Conservation (phyloP, 2,797 vertebrate species). For the Urosaurus nigricauda region DNA sequence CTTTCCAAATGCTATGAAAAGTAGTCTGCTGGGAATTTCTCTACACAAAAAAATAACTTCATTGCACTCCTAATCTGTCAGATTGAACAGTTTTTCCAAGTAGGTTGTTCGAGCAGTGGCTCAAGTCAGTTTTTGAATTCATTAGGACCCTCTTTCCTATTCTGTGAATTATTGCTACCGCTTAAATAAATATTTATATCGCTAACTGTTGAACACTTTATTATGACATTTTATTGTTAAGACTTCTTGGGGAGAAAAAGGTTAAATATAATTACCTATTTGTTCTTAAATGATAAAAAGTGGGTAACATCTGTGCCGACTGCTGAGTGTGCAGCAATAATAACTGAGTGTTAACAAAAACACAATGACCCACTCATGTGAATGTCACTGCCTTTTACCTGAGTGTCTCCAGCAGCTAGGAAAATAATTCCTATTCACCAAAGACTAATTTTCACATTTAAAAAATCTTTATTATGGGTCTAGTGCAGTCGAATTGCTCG, state of each 20-base stretch:
- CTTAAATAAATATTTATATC: slow-evolving; percentile 66
- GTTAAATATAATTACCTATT: slow-evolving; percentile 62
- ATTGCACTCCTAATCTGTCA: background rate
- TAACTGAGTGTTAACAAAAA: slow-evolving; percentile 43
- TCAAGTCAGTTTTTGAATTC: slow-evolving; percentile 29
- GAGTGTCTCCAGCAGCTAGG: slow-evolving; percentile 66
- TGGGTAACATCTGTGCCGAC: slow-evolving; percentile 39
- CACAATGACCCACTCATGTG: slow-evolving; percentile 33
- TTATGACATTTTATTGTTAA: slow-evolving; percentile 65
- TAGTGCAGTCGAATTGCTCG: slow-evolving; percentile 61
- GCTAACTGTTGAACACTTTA: slow-evolving; percentile 56
- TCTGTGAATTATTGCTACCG: slow-evolving; percentile 38
- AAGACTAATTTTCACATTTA: slow-evolving; percentile 72
- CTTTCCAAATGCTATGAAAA: background rate
- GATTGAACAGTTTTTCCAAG: background rate
- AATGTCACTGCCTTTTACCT: slow-evolving; percentile 51
- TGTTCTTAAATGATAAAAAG: slow-evolving; percentile 55
- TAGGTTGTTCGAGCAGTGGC: background rate
- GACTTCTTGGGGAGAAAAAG: slow-evolving; percentile 57
- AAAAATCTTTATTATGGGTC: slow-evolving; percentile 58
- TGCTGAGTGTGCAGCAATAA: slow-evolving; percentile 42
- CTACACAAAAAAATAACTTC: background rate
- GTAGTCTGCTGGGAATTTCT: background rate
- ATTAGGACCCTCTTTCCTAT: slow-evolving; percentile 45
- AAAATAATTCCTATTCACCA: slow-evolving; percentile 65